phyloP scores from a whole-genome alignment of 2,888 invertebrate genomes.

The Leucozona laternaria region DNA sequence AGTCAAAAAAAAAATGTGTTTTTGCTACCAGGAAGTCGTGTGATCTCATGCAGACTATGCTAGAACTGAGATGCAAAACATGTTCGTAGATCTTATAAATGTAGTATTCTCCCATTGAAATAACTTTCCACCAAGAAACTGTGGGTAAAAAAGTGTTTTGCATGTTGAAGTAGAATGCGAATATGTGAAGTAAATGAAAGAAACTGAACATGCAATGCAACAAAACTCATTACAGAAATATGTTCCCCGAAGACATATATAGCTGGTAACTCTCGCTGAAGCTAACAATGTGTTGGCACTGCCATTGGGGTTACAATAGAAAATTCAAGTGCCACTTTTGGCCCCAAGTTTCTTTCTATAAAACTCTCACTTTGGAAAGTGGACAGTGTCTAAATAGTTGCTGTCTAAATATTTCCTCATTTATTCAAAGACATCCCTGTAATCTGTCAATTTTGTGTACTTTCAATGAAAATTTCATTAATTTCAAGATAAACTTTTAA shows the following conservation, averaged over 20 bases:
- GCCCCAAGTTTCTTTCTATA: no score
- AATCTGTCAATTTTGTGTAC: no score
- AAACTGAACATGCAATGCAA: slow-evolving; percentile 70
- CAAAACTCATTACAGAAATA: slow-evolving; percentile 64
- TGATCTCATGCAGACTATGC: background rate
- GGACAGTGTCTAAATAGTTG: no score
- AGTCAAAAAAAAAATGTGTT: no score
- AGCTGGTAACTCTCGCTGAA: background rate
- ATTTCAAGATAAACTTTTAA: no score
- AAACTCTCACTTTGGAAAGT: no score
- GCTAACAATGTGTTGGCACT: background rate
- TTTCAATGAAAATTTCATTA: no score
- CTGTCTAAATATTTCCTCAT: no score
- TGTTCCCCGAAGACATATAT: slow-evolving; percentile 3
- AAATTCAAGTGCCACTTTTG: background rate
- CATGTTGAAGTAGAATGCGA: slow-evolving; percentile 37
- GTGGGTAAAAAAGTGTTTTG: background rate
- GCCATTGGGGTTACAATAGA: background rate
- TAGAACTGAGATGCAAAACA: no score
- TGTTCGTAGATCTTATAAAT: background rate
- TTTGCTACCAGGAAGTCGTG: background rate
- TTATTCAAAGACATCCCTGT: no score
- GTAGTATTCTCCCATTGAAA: background rate
- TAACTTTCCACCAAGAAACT: background rate
- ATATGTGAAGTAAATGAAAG: slow-evolving; percentile 57